These are phyloP conservation scores for Gnathonemus longibarbis DNA, from an alignment of 2,113 vertebrate species.

Conservation along the genomic window DNA sequence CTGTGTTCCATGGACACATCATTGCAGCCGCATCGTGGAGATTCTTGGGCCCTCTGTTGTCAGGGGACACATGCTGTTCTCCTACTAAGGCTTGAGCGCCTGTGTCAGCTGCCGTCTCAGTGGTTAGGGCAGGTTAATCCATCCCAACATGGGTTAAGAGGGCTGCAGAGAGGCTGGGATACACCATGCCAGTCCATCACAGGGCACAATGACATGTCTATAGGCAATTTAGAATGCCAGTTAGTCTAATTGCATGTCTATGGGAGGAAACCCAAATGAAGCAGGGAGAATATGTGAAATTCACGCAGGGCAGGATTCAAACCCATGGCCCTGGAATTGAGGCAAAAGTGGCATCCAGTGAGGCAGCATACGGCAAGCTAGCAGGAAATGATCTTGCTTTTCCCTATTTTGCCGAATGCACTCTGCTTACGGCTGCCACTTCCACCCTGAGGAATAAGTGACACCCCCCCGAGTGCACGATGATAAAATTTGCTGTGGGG, in stretches of 20 bases:
- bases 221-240: not conserved
- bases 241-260: not conserved
- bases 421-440: not conserved
- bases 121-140: not conserved
- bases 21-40: not conserved
- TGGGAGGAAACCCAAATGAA: not conserved
- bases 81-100: not conserved
- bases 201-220: not conserved
- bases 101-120: not conserved
- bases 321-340: not conserved
- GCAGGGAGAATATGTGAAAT: not conserved
- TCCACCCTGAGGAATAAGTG: not conserved
- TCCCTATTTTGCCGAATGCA: not conserved
- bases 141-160: not conserved
- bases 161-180: not conserved
- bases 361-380: not conserved
- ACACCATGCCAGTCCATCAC: not conserved
- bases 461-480: not conserved
- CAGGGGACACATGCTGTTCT: not conserved
- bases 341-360: not conserved
- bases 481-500: not conserved
- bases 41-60: not conserved
- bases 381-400: not conserved
- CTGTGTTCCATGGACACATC: not conserved
- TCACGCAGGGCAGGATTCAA: not conserved